Conservation (phyloP, 1,140 invertebrate genomes). For the Heliothis subflexa region DNA sequence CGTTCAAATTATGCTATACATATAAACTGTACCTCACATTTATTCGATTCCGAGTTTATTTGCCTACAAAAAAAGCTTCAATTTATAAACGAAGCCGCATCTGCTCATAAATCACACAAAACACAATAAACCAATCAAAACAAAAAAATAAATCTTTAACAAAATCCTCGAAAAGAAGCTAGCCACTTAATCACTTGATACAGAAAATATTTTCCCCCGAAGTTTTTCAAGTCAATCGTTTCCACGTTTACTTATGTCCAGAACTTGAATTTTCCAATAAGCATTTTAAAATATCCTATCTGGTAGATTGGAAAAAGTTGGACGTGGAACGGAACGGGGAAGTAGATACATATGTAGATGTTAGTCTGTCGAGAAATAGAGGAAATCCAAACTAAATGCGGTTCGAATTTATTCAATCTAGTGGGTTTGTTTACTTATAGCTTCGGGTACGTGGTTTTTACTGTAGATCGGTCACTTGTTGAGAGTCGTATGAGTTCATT, state of each 20-base stretch:
- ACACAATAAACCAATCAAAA: background rate
- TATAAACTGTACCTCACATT: too few species aligned
- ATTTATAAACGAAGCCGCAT: background rate
- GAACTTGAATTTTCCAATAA: conserved; percentile 45
- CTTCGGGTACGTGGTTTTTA: background rate
- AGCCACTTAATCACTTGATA: background rate
- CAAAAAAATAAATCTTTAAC: too few species aligned
- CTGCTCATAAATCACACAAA: background rate
- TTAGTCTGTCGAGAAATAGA: background rate
- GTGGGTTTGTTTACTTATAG: background rate
- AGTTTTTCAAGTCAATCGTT: conserved; percentile 11
- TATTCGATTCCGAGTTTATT: too few species aligned
- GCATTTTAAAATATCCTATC: conserved; percentile 42
- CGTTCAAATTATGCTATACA: too few species aligned
- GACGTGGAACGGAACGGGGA: conserved; percentile 11
- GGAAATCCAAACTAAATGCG: conserved; percentile 19
- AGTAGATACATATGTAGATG: conserved; percentile 2
- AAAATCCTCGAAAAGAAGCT: background rate
- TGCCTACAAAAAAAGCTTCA: background rate
- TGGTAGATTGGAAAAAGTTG: conserved; percentile 43
- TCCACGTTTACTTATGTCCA: conserved; percentile 24
- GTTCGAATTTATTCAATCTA: conserved; percentile 24
- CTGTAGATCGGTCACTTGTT: background rate
- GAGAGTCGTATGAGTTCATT: background rate
- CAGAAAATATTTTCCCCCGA: background rate